Percentiles rank a stretch among this genome's conserved stretches.
Evolutionary conservation across 2,888 invertebrate genomes (phyloP).

Genomic region (Xestia xanthographa): DNA sequence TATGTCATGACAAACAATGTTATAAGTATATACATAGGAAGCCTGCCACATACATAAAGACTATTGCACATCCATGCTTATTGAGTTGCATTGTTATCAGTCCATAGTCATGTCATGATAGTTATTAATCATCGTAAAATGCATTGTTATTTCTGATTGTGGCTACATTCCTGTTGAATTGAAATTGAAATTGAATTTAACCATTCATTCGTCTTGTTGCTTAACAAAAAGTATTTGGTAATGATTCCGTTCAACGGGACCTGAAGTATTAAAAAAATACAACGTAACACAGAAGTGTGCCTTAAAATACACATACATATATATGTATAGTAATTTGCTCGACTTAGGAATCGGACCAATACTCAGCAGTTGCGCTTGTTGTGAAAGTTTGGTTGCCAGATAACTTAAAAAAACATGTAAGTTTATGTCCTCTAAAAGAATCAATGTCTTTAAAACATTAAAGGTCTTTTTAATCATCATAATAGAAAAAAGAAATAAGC

Average conservation of each 20-base stretch:
- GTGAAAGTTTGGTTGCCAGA: too few species aligned
- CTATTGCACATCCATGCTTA: not conserved
- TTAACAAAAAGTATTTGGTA: not conserved
- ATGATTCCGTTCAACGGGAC: not conserved
- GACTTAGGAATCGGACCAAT: too few species aligned
- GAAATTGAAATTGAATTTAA: not conserved
- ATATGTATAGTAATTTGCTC: too few species aligned
- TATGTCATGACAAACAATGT: too few species aligned
- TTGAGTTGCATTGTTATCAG: slow-evolving; percentile 3
- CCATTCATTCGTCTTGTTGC: not conserved
- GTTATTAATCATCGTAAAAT: not conserved
- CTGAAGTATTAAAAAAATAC: too few species aligned
- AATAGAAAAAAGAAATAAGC: too few species aligned
- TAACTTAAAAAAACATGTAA: not conserved
- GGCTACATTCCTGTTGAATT: not conserved
- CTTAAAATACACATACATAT: not conserved
- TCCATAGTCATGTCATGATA: not conserved
- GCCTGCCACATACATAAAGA: not conserved
- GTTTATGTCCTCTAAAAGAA: too few species aligned
- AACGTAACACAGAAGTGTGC: not conserved
- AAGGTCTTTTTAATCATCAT: too few species aligned
- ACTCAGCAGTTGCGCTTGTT: too few species aligned
- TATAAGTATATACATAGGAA: too few species aligned
- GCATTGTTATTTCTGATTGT: not conserved
- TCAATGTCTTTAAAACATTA: too few species aligned